Conservation (phyloP, 2,797 vertebrate species). For the Channallabes apus region DNA sequence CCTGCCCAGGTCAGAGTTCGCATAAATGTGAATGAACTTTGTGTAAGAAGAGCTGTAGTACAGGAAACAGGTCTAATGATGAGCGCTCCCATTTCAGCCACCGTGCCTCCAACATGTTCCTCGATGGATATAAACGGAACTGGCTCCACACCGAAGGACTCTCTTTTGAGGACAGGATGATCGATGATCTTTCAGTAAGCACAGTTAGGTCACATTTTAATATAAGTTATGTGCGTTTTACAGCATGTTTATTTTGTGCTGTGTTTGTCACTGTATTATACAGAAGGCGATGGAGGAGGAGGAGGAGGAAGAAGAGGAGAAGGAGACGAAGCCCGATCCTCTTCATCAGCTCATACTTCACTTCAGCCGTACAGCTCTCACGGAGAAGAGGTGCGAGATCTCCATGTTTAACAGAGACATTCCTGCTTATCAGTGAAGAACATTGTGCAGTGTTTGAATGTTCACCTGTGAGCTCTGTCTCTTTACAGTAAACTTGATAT, state of each 20-base stretch:
- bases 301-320: conserved; percentile 89
- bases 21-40: not conserved
- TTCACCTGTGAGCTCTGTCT: not conserved
- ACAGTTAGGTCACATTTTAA: not conserved
- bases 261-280: not conserved
- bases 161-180: conserved; percentile 94
- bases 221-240: not conserved
- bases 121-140: conserved; percentile 86
- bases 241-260: not conserved
- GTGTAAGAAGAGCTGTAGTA: not conserved
- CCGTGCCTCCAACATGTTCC: conserved; percentile 92
- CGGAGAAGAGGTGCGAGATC: conserved; percentile 84
- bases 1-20: conserved; percentile 79
- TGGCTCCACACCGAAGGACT: conserved; percentile 89
- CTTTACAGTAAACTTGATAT: conserved; percentile 86
- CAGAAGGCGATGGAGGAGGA: conserved; percentile 87
- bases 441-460: not conserved
- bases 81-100: conserved; percentile 73
- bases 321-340: conserved; percentile 88
- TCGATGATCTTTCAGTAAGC: conserved; percentile 90
- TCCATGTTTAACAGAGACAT: not conserved
- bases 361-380: conserved; percentile 91
- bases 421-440: not conserved
- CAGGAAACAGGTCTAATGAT: not conserved
- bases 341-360: conserved; percentile 94